A percentile compares a stretch with the other conserved stretches of the same genome.
phyloP scores from a whole-genome alignment of 2,797 vertebrate genomes.

The Danio choprae region DNA sequence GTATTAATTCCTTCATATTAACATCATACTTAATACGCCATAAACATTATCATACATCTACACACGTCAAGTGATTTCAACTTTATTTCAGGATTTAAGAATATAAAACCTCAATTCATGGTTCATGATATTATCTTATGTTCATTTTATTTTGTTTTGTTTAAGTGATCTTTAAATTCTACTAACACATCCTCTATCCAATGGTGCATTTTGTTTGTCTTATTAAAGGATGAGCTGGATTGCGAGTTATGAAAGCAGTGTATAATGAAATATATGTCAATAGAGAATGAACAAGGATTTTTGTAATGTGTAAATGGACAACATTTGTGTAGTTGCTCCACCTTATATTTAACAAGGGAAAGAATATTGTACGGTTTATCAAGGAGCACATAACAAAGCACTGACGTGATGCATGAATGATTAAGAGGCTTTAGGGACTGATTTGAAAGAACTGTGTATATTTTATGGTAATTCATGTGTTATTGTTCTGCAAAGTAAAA shows the following conservation, averaged over 20 bases:
- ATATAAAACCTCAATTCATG: not conserved
- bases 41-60: not conserved
- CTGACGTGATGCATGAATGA: slow-evolving; percentile 34
- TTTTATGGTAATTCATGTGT: slow-evolving; percentile 19
- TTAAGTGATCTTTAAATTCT: not conserved
- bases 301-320: not conserved
- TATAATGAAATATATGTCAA: not conserved
- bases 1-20: not conserved
- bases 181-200: slow-evolving; percentile 20
- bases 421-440: not conserved
- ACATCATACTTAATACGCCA: not conserved
- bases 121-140: not conserved
- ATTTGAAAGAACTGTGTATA: slow-evolving; percentile 17
- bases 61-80: not conserved
- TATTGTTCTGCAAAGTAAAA: slow-evolving; percentile 19
- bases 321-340: not conserved
- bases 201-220: slow-evolving; percentile 18
- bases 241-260: slow-evolving; percentile 11
- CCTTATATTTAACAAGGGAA: not conserved
- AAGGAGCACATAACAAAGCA: slow-evolving; percentile 29
- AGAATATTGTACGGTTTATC: slow-evolving; percentile 11
- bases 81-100: not conserved
- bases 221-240: slow-evolving; percentile 14
- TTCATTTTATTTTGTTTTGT: not conserved
- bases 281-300: slow-evolving; percentile 20